phyloP scores from a whole-genome alignment of 2,888 invertebrate species.

The Trichopoda pennipes region DNA sequence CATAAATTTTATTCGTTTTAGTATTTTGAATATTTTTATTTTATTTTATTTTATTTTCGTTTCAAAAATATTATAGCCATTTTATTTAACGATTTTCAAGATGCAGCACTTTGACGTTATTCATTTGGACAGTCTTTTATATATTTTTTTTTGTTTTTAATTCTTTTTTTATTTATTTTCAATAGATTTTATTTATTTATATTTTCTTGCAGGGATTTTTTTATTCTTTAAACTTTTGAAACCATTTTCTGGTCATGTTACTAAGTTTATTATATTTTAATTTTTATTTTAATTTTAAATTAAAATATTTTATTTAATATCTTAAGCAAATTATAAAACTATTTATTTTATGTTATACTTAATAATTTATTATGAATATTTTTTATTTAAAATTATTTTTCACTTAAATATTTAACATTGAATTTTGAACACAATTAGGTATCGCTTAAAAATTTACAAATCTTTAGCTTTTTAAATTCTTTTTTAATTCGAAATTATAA shows the following conservation, averaged over 20 bases:
- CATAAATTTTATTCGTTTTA: neutral
- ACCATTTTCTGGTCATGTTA: no score
- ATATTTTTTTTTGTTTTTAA: neutral
- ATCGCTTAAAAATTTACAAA: constrained; percentile 69
- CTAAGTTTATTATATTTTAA: constrained; percentile 38
- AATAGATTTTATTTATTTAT: no score
- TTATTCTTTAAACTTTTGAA: neutral
- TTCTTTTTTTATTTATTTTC: no score
- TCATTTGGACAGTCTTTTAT: constrained; percentile 3
- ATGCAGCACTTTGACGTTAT: constrained; percentile 64
- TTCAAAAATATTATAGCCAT: constrained; percentile 19
- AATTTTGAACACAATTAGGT: constrained; percentile 71
- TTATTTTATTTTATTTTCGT: constrained; percentile 34
- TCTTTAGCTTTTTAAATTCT: constrained; percentile 60
- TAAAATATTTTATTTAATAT: neutral
- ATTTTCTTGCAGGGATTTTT: neutral
- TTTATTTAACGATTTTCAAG: constrained; percentile 66
- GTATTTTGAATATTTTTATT: constrained; percentile 1
- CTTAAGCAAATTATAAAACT: neutral
- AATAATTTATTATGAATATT: constrained; percentile 26
- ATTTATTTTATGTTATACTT: constrained; percentile 28
- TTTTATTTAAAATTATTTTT: constrained; percentile 18
- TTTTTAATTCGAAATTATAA: constrained; percentile 15
- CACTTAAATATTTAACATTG: constrained; percentile 46
- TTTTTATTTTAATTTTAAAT: constrained; percentile 15